Evolutionary conservation across 1,140 invertebrate species (phyloP), one percentile per base, ranked within the genome.

Genomic region (Diabrotica virgifera): DNA sequence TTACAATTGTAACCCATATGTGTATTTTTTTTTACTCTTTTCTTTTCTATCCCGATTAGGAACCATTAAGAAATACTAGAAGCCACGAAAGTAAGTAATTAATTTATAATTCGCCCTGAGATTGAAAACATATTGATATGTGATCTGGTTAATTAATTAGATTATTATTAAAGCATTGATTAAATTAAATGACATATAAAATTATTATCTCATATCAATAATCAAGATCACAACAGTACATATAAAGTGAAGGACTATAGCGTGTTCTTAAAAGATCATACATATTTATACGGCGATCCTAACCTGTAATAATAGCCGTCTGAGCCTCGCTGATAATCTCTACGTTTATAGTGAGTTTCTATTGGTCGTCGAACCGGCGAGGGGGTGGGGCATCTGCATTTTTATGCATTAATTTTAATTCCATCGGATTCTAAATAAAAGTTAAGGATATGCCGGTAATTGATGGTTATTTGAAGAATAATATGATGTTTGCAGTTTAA

Each of bases 271-370:
- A 63, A 63, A 63, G 69, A 74, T 71, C 73, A 74, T 74, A 74
- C 73, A 74, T 74, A 74, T 74, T 74, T 72, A 74, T 72, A 74
- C 65, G 71, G 69, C 64, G 65, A 72, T 72, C 71, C 72, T 70
- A 74, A 74, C 73, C 73, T 72, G 70, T 74, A 74, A 74, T 74
- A 74, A 72, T 61, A 66, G 70, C 66, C 71, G 73, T 74, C 73
- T 74, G 69, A 71, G 66, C 59, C 67, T 62, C 66, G 58, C 66
- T 70, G 71, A 72, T 72, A 74, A 72, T 72, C 71, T 70, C 59
- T 67, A 62, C 69, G 59, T 74, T 72, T 68, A 70, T 65, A 67
- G 63, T 36, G 63, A 37, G 62, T 69, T 67, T 67, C 63, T 53
- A 74, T 74, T 74, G 70, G 72, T 55, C 46, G 52, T 55, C 63